Base-by-base conservation (phyloP, 2,888 invertebrate genomes). In the Phytoseiulus persimilis region DNA sequence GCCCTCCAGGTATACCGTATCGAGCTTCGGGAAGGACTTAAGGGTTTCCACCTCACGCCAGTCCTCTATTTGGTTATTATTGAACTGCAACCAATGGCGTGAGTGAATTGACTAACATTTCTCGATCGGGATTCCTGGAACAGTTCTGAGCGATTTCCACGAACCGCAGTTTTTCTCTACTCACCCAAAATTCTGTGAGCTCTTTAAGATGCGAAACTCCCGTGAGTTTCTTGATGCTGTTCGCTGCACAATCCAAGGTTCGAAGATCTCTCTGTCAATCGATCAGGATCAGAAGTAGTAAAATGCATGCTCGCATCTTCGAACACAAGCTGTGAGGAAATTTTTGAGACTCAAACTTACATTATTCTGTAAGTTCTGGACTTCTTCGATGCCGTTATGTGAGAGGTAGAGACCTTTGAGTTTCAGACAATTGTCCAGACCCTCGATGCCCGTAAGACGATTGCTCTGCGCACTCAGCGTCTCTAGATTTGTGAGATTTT, bases 151-250 rank as follows among this genome's bases (percentile, higher is more conserved):
- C 18, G 23, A 65, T 23, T 28, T 18, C 65, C 5, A 18, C n/a
- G n/a, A n/a, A n/a, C n/a, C n/a, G n/a, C n/a, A n/a, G n/a, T n/a
- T n/a, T n/a, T n/a, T n/a, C 1, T 65, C 9, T 83, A 92, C 94
- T 94, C 93, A 98, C 97, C 99, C 99, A 99, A 92, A 99, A 95
- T 93, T 99, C 99, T 92, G 97, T 95, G 91, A 99, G 94, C n/a
- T 95, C 93, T 0, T 91, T 92, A 92, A 99, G 94, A 92, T 96
- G 95, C 23, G 94, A 93, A 23, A 99, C 93, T 92, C 97, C 96
- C 91, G 95, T 95, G 91, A 99, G 95, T 0, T 93, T 93, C 83
- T 95, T 94, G 32, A 99, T 95, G 92, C 95, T 95, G 93, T 99
- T 99, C 91, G 95, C 95, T 0, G 98, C 96, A 91, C 99, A 92